phyloP scores from a whole-genome alignment of 1,140 invertebrate species.

The Bombus pascuorum region DNA sequence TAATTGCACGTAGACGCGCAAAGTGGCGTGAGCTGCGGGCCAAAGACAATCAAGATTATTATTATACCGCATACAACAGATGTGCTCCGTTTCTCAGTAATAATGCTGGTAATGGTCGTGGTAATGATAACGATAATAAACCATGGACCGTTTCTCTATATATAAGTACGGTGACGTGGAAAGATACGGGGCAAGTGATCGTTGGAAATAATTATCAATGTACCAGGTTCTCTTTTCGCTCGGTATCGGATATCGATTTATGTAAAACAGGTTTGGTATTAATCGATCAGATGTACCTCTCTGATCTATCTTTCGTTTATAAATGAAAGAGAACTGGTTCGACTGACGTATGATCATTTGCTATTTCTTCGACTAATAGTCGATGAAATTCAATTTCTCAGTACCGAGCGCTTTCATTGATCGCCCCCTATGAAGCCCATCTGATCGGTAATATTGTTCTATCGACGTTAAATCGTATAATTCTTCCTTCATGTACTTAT shows the following conservation, averaged over 20 bases:
- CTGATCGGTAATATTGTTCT: background rate
- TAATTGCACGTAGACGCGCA: conserved; percentile 70
- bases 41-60: conserved; percentile 74
- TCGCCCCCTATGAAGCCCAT: background rate
- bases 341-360: conserved; percentile 52
- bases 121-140: conserved; percentile 64
- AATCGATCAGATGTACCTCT: conserved; percentile 53
- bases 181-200: background rate
- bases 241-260: conserved; percentile 11
- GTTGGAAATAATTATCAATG: conserved; percentile 57
- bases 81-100: conserved; percentile 47
- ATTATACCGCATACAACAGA: conserved; percentile 56
- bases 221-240: conserved; percentile 25
- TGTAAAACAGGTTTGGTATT: conserved; percentile 19
- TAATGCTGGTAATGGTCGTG: conserved; percentile 62
- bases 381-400: conserved; percentile 53
- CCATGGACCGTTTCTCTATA: background rate
- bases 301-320: conserved; percentile 42
- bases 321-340: conserved; percentile 48
- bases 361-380: conserved; percentile 41
- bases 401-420: background rate
- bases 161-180: background rate
- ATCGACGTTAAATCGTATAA: no score
- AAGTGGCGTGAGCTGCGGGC: conserved; percentile 64
- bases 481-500: no score